Percentiles rank a stretch among this genome's conserved stretches.
Evolutionary conservation across 2,888 invertebrate genomes (phyloP).

Genomic region (Apotomis capreana): DNA sequence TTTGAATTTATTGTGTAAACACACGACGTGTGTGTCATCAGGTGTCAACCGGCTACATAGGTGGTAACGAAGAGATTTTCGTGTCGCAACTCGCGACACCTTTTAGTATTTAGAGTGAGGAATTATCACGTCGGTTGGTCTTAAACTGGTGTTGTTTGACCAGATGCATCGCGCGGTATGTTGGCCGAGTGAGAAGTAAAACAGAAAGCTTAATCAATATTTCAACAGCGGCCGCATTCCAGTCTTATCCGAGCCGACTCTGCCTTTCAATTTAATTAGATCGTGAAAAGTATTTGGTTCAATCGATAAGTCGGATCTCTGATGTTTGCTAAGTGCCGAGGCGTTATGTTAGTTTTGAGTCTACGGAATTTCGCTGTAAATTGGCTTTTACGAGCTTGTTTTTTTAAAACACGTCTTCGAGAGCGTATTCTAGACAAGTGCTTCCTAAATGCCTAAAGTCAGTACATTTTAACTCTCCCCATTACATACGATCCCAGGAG

Average conservation of each 20-base stretch:
- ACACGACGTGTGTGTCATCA: constrained; percentile 58
- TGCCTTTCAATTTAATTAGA: constrained; percentile 71
- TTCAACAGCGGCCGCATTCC: constrained; percentile 72
- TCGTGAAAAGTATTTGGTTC: constrained; percentile 61
- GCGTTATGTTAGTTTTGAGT: constrained; percentile 21
- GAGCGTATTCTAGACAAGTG: too few relatives aligned
- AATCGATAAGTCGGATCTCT: constrained; percentile 47
- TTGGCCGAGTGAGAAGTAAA: constrained; percentile 45
- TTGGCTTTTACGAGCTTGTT: not conserved
- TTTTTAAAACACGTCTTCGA: not conserved
- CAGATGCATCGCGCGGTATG: constrained; percentile 39
- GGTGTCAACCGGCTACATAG: constrained; percentile 59
- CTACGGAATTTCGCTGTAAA: not conserved
- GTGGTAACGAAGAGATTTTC: constrained; percentile 59
- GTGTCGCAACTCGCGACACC: constrained; percentile 60
- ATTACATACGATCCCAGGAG: not conserved
- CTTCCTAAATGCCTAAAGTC: too few relatives aligned
- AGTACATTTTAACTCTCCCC: not conserved
- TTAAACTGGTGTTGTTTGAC: constrained; percentile 26
- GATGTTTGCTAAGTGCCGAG: constrained; percentile 26
- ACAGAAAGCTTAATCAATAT: constrained; percentile 71
- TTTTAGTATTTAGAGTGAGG: constrained; percentile 51
- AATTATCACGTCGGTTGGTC: constrained; percentile 47
- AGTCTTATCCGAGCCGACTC: constrained; percentile 58
- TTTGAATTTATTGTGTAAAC: constrained; percentile 61